A percentile compares a stretch with the other conserved stretches of the same genome.
Conservation (phyloP, 2,797 vertebrate species). For the Semotilus atromaculatus region DNA sequence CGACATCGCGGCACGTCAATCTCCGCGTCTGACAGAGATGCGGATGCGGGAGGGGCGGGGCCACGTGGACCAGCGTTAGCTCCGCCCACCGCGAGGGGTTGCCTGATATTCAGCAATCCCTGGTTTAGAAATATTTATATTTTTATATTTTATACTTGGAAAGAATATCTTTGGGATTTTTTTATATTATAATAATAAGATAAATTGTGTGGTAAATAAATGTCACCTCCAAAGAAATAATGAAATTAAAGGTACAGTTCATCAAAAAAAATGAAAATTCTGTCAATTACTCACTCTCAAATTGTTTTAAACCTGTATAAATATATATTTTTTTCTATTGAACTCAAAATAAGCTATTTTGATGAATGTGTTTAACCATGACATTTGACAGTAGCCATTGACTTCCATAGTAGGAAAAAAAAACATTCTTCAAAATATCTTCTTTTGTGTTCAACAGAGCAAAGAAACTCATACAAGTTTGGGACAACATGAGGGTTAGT, state of each 20-base stretch:
- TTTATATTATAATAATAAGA: too few relatives aligned
- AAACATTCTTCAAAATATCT: not conserved
- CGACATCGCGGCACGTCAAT: conserved; percentile 62
- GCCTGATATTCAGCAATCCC: conserved; percentile 8
- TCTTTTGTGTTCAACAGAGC: not conserved
- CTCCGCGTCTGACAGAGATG: conserved; percentile 68
- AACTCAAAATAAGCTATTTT: not conserved
- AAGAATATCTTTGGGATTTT: too few relatives aligned
- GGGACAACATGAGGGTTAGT: not conserved
- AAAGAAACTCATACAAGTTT: not conserved
- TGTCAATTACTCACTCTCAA: not conserved
- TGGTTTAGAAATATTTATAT: not conserved
- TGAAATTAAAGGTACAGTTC: not conserved
- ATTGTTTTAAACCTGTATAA: not conserved
- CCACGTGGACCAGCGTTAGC: conserved; percentile 15
- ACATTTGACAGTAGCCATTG: too few relatives aligned
- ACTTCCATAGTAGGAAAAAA: too few relatives aligned
- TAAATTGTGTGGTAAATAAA: not conserved
- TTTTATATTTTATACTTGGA: not conserved
- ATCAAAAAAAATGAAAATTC: not conserved
- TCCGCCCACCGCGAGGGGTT: not conserved
- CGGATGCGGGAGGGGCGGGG: conserved; percentile 60
- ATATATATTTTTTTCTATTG: not conserved
- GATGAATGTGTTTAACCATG: not conserved
- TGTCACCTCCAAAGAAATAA: not conserved